Percentiles rank a stretch among this genome's conserved stretches.
phyloP scores from a whole-genome alignment of 2,113 vertebrate species.

The Electrona antarctica region DNA sequence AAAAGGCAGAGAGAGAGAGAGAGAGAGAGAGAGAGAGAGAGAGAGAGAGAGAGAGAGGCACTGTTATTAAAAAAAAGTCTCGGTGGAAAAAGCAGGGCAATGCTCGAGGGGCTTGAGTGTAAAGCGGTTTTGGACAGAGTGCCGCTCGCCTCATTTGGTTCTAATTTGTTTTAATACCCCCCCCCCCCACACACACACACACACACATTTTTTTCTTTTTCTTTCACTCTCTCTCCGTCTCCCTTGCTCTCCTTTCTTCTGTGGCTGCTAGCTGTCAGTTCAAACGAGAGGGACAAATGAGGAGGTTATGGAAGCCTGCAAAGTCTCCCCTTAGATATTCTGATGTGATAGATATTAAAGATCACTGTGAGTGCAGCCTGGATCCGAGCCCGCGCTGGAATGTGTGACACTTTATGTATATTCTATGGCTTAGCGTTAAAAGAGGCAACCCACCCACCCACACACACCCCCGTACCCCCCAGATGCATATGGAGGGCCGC shows the following conservation, averaged over 20 bases:
- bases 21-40: conserved; percentile 49
- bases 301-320: conserved; percentile 45
- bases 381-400: conserved; percentile 19
- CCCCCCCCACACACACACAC: background rate
- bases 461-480: background rate
- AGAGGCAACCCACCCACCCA: background rate
- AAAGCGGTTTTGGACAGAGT: conserved; percentile 65
- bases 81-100: conserved; percentile 56
- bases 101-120: conserved; percentile 59
- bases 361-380: conserved; percentile 6
- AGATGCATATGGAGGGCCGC: background rate
- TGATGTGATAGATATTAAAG: conserved; percentile 33
- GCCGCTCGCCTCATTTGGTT: conserved; percentile 67
- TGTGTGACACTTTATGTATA: background rate
- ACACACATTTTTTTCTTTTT: background rate
- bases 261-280: conserved; percentile 48
- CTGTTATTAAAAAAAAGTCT: conserved; percentile 55
- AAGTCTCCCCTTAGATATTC: conserved; percentile 42
- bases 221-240: background rate
- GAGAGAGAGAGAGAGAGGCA: conserved; percentile 42
- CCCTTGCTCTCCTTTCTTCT: conserved; percentile 40
- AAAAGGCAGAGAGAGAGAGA: conserved; percentile 55
- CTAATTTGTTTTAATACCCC: conserved; percentile 66
- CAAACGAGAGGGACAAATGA: conserved; percentile 52
- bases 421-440: conserved; percentile 17